Evolutionary conservation across 2,113 vertebrate genomes (phyloP).

Genomic region (Alouatta palliata): DNA sequence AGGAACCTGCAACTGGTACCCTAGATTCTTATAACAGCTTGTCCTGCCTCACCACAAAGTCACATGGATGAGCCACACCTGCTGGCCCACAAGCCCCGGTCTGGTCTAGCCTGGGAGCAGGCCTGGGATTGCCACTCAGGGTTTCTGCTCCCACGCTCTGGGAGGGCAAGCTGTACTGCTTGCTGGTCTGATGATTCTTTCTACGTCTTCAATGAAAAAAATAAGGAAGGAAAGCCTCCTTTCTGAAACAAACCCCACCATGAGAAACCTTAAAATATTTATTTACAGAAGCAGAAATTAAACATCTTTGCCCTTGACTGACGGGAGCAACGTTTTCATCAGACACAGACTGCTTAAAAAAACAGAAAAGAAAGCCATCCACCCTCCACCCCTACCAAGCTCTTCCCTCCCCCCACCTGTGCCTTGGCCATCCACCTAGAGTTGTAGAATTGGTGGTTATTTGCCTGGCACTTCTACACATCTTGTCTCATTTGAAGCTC

Average conservation of each 20-base stretch:
- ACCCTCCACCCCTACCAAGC: not conserved
- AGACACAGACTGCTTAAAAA: not conserved
- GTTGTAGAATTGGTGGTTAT: not conserved
- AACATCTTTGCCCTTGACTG: not conserved
- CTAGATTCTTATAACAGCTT: not conserved
- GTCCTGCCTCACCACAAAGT: not conserved
- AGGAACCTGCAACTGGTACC: not conserved
- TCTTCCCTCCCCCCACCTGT: not conserved
- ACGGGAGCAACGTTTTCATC: not conserved
- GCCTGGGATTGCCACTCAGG: not conserved
- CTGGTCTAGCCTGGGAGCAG: not conserved
- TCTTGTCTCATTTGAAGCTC: not conserved
- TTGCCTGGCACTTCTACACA: too few species aligned
- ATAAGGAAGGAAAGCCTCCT: not conserved
- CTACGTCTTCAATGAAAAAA: not conserved
- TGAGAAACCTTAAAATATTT: conserved; percentile 17
- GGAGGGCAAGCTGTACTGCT: too few species aligned
- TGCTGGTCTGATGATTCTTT: not conserved
- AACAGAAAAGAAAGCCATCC: not conserved
- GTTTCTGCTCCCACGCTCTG: too few species aligned
- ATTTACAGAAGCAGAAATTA: conserved; percentile 25
- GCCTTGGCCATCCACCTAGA: too few species aligned
- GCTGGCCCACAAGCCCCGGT: not conserved
- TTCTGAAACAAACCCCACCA: conserved; percentile 48
- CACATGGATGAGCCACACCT: fast-evolving